Percentiles rank a stretch among this genome's conserved stretches.
Conservation (phyloP, 92 coral and sea anemone species). For the Zoanthus gigantus region DNA sequence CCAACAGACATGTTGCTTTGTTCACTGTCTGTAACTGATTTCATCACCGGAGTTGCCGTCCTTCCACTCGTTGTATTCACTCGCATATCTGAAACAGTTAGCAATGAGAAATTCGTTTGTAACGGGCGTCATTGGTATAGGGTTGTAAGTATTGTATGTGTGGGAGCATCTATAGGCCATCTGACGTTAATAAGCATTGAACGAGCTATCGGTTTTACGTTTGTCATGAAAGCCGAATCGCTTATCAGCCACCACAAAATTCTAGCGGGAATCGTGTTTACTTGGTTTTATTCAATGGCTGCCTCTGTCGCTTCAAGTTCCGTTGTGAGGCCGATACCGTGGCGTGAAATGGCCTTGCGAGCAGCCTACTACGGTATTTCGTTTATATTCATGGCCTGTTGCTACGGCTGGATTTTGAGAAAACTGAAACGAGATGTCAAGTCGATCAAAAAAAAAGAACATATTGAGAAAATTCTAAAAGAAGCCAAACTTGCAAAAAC, state of each 20-base stretch:
- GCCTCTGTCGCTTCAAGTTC: background rate
- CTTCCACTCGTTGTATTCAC: constrained; percentile 8
- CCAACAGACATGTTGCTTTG: constrained; percentile 1
- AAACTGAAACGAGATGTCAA: background rate
- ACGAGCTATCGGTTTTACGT: constrained; percentile 12
- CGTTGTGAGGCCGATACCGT: constrained; percentile 7
- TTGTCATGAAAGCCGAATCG: background rate
- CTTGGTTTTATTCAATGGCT: constrained; percentile 5
- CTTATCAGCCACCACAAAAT: constrained; percentile 1
- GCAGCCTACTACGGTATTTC: background rate
- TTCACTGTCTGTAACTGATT: constrained; percentile 29
- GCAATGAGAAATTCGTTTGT: constrained; percentile 6
- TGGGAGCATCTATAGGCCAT: constrained; percentile 24
- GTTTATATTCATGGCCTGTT: background rate
- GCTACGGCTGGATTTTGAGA: constrained; percentile 21
- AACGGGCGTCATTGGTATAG: constrained; percentile 14
- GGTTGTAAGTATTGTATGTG: background rate
- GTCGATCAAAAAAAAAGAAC: background rate
- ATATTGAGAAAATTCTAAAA: constrained; percentile 4
- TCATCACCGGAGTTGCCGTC: constrained; percentile 2
- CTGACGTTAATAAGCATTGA: constrained; percentile 35
- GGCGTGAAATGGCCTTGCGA: constrained; percentile 6
- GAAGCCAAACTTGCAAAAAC: constrained; percentile 23
- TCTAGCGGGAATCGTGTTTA: background rate
- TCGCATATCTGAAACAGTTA: constrained; percentile 10